These are phyloP conservation scores for Paraplagusia blochii DNA, from an alignment of 2,113 vertebrate species.

Conservation along the genomic window DNA sequence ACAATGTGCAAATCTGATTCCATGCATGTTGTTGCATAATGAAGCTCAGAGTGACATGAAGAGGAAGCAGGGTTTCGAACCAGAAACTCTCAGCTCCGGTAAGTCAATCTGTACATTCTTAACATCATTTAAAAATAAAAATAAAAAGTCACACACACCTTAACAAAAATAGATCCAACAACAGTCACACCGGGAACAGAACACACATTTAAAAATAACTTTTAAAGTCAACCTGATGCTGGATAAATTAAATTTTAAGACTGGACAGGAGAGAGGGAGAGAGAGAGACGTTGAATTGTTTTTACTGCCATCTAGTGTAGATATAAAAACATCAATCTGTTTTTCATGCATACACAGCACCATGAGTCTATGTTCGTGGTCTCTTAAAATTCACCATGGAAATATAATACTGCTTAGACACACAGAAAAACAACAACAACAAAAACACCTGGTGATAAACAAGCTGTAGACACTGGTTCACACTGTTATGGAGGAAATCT, in stretches of 20 bases:
- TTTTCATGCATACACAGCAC: conserved; percentile 11
- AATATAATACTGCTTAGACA: conserved; percentile 53
- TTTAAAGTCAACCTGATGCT: conserved; percentile 18
- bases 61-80: neutral
- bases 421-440: neutral
- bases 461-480: neutral
- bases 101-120: conserved; percentile 7
- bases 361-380: conserved; percentile 2
- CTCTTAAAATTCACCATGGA: conserved; percentile 4
- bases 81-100: conserved; percentile 12
- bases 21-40: conserved; percentile 64
- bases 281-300: too few relatives aligned
- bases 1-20: conserved; percentile 69
- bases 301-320: too few relatives aligned
- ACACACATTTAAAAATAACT: neutral
- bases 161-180: neutral
- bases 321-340: too few relatives aligned
- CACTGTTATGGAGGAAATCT: neutral
- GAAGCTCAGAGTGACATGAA: conserved; percentile 29
- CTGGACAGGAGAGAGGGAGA: too few relatives aligned
- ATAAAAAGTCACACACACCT: conserved; percentile 2
- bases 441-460: neutral
- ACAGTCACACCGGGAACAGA: conserved; percentile 21
- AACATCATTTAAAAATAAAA: too few relatives aligned
- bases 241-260: neutral